Evolutionary conservation across 2,113 vertebrate species (phyloP), one percentile per base, ranked within the genome.

Genomic region (Chunga burmeisteri): DNA sequence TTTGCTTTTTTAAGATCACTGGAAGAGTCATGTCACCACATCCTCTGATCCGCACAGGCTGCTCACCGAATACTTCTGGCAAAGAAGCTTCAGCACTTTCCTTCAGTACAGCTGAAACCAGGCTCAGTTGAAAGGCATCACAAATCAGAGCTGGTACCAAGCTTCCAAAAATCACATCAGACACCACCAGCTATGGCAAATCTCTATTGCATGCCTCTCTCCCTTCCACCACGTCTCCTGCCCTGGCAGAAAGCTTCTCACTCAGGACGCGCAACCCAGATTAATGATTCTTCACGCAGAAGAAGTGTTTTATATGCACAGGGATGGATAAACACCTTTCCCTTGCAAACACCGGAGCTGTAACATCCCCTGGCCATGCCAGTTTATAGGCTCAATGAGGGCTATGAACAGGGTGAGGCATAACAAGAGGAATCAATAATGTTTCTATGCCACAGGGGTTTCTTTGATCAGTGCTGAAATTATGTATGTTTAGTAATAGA

Each of bases 391-490:
- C 50, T 78, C 23, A 20, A 16, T 10, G 38, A 66, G 32, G 63
- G 67, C 80, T 75, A 27, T 18, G 63, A 53, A 83, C 2, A 22
- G 40, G 38, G 73, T 29, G 67, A 73, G 50, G 34, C 6, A 11
- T 34, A 90, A 68, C 34, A 81, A 2, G 52, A 81, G 42, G 30
- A 97, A 77, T 61, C 68, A 74, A 13, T 82, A 50, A 52, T 1
- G 11, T 20, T 93, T 44, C 80, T 68, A 32, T 72, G 86, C 56
- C 12, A 1, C 1, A 0, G 42, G 47, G 23, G 7, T 68, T 86
- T 72, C 81, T 94, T 89, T 97, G 77, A 96, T 89, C 86, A 94
- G 68, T 3, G 6, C 38, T 82, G 86, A 79, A 78, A 86, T 66
- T 58, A 86, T 72, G 20, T 3, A 34, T 59, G 74, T 58, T 93